A percentile compares a stretch with the other conserved stretches of the same genome.
phyloP scores from a whole-genome alignment of 2,797 vertebrate species.

The Sphenopsis melanotis region DNA sequence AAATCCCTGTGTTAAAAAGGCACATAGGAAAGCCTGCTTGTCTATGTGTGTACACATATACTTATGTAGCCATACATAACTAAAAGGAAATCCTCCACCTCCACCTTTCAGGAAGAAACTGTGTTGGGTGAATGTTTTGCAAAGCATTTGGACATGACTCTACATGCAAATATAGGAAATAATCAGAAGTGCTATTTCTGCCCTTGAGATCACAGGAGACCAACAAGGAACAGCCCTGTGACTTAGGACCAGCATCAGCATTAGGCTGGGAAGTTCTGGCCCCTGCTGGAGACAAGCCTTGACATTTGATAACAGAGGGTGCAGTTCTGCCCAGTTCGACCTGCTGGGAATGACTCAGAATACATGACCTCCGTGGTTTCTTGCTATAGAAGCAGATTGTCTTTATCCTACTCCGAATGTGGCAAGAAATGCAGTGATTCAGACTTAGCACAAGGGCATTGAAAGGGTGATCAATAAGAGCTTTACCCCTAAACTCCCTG shows the following conservation, averaged over 20 bases:
- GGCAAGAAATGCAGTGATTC: background rate
- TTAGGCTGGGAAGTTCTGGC: background rate
- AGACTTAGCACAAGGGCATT: background rate
- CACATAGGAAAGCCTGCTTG: background rate
- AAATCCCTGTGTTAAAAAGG: background rate
- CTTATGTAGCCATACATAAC: background rate
- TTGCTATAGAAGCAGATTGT: background rate
- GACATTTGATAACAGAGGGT: background rate
- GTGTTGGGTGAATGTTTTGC: background rate
- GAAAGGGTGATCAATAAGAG: background rate
- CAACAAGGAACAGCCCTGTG: background rate
- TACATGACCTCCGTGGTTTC: fast-evolving
- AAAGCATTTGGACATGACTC: background rate
- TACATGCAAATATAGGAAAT: background rate
- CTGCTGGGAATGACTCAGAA: background rate
- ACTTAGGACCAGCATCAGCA: background rate
- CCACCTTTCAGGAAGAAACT: background rate
- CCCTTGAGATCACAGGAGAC: background rate
- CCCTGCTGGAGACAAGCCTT: background rate
- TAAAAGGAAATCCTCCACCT: background rate
- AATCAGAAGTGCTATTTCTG: background rate
- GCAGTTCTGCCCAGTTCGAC: background rate
- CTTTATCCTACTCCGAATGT: fast-evolving
- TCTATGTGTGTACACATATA: background rate
- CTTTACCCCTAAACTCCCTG: background rate